These are phyloP conservation scores for Drosophila sulfurigaster DNA, from an alignment of 1,140 invertebrate genomes.

Conservation along the genomic window DNA sequence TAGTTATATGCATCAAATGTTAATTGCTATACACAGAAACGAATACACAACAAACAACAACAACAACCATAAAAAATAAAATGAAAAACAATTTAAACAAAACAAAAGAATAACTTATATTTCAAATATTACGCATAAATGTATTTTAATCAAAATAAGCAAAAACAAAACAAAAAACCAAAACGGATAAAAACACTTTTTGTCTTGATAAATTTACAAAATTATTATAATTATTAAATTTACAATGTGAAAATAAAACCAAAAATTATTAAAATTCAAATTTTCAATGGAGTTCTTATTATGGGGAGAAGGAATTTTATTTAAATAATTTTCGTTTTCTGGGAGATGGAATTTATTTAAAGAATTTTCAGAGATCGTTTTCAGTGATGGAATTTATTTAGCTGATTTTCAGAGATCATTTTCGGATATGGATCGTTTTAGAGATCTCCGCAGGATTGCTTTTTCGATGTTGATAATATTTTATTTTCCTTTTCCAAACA, in stretches of 20 bases:
- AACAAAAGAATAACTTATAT: constrained; percentile 74
- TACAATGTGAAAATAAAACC: constrained; percentile 79
- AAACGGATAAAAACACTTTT: constrained; percentile 72
- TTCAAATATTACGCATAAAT: constrained; percentile 83
- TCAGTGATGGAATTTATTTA: no score
- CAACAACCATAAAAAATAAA: constrained; percentile 49
- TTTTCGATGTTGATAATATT: no score
- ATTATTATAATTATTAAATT: constrained; percentile 84
- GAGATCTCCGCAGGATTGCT: no score
- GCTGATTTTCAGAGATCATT: no score
- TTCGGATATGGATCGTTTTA: no score
- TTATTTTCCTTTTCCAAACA: no score
- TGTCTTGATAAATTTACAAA: constrained; percentile 85
- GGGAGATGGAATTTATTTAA: no score
- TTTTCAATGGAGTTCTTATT: neutral
- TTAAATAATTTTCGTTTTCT: no score
- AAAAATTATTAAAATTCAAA: constrained; percentile 77
- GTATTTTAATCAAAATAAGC: constrained; percentile 84
- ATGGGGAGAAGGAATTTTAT: neutral
- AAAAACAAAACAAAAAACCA: constrained; percentile 54
- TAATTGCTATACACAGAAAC: constrained; percentile 52
- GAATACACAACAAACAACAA: constrained; percentile 48
- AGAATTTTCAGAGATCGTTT: no score
- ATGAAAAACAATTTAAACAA: constrained; percentile 59
- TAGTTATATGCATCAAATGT: constrained; percentile 76